phyloP scores from a whole-genome alignment of 2,113 vertebrate genomes.

The Pogona vitticeps region DNA sequence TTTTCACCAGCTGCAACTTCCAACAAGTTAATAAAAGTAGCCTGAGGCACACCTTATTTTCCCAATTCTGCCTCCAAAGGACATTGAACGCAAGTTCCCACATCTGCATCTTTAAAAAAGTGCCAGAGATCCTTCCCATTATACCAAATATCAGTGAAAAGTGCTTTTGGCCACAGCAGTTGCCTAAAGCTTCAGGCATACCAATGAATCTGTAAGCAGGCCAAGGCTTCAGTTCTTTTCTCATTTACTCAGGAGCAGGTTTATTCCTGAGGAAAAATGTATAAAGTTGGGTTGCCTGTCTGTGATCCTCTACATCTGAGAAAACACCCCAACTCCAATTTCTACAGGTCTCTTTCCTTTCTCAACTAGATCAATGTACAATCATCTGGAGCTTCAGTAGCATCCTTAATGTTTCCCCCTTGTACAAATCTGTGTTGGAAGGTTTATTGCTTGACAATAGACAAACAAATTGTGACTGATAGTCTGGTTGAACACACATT shows the following conservation, averaged over 20 bases:
- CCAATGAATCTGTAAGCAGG: background rate
- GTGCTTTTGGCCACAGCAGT: background rate
- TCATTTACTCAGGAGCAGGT: background rate
- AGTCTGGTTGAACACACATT: constrained; percentile 55
- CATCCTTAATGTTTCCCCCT: background rate
- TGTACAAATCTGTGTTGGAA: constrained; percentile 45
- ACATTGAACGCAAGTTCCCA: background rate
- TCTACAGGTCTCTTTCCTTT: background rate
- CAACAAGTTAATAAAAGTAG: background rate
- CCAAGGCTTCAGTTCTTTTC: background rate
- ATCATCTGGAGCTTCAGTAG: background rate
- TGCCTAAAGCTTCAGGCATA: background rate
- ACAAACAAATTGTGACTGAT: constrained; percentile 31
- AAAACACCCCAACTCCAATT: background rate
- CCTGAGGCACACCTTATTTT: background rate
- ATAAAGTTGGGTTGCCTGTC: background rate
- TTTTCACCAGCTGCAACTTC: background rate
- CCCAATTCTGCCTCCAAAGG: background rate
- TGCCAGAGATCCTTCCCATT: background rate
- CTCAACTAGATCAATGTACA: background rate
- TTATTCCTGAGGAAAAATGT: background rate
- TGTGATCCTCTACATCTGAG: background rate
- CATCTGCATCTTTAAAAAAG: background rate
- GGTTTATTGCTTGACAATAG: constrained; percentile 55
- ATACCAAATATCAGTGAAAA: background rate